Conservation (phyloP, 1,140 invertebrate species). For the Drosophila sproati region DNA sequence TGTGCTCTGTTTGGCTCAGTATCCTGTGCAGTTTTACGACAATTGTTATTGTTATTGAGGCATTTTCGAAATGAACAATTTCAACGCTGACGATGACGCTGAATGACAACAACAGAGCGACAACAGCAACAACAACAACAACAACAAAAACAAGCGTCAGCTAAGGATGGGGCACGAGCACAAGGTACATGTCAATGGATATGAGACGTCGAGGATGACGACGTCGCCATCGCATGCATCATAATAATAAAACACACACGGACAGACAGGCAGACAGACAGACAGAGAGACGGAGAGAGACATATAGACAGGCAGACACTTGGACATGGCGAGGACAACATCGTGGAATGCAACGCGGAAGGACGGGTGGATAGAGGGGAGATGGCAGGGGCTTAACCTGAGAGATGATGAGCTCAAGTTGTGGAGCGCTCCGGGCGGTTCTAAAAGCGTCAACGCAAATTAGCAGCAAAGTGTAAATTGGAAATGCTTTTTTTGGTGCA, state of each 20-base stretch:
- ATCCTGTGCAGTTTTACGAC: slow-evolving; percentile 82
- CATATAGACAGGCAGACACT: slow-evolving; percentile 45
- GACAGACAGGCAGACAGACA: slow-evolving; percentile 31
- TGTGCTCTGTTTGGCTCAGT: slow-evolving; percentile 35
- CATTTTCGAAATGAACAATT: slow-evolving; percentile 84
- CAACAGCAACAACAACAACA: slow-evolving; percentile 11
- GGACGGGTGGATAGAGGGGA: not conserved
- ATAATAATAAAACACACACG: slow-evolving; percentile 81
- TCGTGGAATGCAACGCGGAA: slow-evolving; percentile 57
- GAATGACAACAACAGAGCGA: slow-evolving; percentile 68
- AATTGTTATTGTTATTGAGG: slow-evolving; percentile 84
- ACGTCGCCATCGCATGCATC: slow-evolving; percentile 72
- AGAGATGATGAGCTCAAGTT: slow-evolving; percentile 22
- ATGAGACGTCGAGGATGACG: slow-evolving; percentile 48
- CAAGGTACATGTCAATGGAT: slow-evolving; percentile 75
- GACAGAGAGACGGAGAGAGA: slow-evolving; percentile 30
- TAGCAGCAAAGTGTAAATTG: slow-evolving; percentile 83
- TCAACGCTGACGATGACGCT: slow-evolving; percentile 74
- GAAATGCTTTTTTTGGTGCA: slow-evolving; percentile 82
- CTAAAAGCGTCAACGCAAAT: slow-evolving; percentile 83
- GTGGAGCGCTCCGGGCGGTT: slow-evolving; percentile 73
- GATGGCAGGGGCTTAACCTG: not conserved
- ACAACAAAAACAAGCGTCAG: slow-evolving; percentile 8
- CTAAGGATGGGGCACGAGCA: slow-evolving; percentile 43
- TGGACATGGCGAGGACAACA: slow-evolving; percentile 61